These are phyloP conservation scores for Falco peregrinus DNA, from an alignment of 2,797 vertebrate species.

Conservation along the genomic window DNA sequence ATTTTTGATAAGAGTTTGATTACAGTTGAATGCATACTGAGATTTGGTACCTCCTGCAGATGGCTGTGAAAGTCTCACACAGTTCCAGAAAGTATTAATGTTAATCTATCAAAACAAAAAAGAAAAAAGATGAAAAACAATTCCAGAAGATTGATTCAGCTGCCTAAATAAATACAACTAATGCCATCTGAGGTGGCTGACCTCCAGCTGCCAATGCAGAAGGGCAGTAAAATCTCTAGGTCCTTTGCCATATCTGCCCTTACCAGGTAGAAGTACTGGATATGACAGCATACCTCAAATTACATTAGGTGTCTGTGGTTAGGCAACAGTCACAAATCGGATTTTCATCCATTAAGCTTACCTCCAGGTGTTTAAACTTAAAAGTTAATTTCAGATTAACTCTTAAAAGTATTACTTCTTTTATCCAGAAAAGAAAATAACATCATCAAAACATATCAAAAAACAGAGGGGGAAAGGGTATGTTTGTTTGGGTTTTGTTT, in stretches of 20 bases:
- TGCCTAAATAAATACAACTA: neutral
- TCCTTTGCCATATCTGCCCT: neutral
- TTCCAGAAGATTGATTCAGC: neutral
- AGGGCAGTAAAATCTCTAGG: neutral
- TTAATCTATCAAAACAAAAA: neutral
- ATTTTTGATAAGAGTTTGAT: neutral
- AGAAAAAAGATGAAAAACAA: neutral
- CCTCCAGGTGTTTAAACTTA: neutral
- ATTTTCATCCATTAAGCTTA: neutral
- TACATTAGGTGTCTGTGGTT: neutral
- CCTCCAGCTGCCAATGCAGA: neutral
- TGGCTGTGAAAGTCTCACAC: neutral
- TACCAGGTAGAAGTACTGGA: neutral
- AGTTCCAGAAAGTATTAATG: neutral
- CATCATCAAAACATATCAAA: neutral
- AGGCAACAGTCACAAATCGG: neutral
- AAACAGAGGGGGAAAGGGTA: too few relatives aligned
- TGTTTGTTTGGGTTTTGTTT: too few relatives aligned
- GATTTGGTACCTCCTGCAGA: neutral
- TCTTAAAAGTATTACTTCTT: neutral
- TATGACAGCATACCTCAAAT: neutral
- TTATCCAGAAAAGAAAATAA: neutral
- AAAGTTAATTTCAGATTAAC: neutral
- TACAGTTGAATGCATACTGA: neutral
- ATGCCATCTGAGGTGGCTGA: neutral